Evolutionary conservation across 2,113 vertebrate species (phyloP), one percentile per base, ranked within the genome.

Genomic region (Delphinus delphis): DNA sequence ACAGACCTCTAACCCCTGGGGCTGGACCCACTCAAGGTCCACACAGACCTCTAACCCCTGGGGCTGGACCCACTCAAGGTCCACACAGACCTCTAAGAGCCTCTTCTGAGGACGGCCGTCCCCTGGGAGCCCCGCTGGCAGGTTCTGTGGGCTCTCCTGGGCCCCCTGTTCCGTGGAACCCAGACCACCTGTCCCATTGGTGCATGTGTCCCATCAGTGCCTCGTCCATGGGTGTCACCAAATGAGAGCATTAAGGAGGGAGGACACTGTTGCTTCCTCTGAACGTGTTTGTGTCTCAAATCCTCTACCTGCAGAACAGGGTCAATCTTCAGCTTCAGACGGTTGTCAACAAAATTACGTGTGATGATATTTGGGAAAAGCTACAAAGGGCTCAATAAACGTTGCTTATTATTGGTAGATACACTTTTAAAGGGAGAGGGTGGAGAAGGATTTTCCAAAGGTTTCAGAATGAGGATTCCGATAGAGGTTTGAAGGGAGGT

Each of bases 71-170:
- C 68, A 14, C 33, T 26, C 26, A 3, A 11, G 44, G 38, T 10
- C 17, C 38, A 18, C 58, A 15, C 36, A 17, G 68, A 17, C 5
- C 9, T 12, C 58, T 31, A 31, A 8, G 11, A 14, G 8, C 47
- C 33, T 60, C 0, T 15, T 31, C 10, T 0, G 3, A 1, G 15
- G 62, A 7, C 6, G 5, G 2, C 9, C 0, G 0, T 50, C 44
- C 26, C 17, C 11, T 7, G 47, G 76, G 60, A 25, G 1, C n/a
- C 25, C 18, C 12, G 1, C 23, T 1, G 12, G 38, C 4, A 12
- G 36, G 10, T 1, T 18, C 73, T 0, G 0, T 25, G 63, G 55
- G 28, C 31, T 25, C 26, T 67, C 23, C n/a, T 50, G 65, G 55
- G 65, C 12, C 53, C 9, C 10, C 0, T 0, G 38, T 26, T 77